A percentile compares a stretch with the other conserved stretches of the same genome.
These are phyloP conservation scores for Pammene fasciana DNA, from an alignment of 2,888 invertebrate genomes.

Conservation along the genomic window DNA sequence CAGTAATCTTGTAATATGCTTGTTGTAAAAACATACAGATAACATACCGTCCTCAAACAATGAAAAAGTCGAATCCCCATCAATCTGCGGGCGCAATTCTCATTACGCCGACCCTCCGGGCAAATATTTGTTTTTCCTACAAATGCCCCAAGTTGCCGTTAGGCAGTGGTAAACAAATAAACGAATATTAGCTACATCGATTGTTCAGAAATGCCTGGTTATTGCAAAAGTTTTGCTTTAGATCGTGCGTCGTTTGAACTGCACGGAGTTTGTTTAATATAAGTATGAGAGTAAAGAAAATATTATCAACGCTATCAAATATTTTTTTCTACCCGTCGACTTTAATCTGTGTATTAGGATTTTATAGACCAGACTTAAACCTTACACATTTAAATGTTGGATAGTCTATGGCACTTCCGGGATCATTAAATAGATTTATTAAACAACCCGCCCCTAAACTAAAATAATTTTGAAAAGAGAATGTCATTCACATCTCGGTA, in stretches of 20 bases:
- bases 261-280: not conserved
- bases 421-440: too few species aligned
- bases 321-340: too few species aligned
- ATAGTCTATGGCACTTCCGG: too few species aligned
- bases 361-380: too few species aligned
- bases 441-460: too few species aligned
- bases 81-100: slow-evolving; percentile 36
- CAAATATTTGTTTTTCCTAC: slow-evolving; percentile 44
- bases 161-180: slow-evolving; percentile 51
- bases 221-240: slow-evolving; percentile 47
- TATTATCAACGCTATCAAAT: too few species aligned
- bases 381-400: too few species aligned
- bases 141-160: slow-evolving; percentile 43
- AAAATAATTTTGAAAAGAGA: too few species aligned
- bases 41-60: slow-evolving; percentile 23
- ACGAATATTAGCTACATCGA: slow-evolving; percentile 50
- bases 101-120: slow-evolving; percentile 40
- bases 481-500: too few species aligned
- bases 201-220: slow-evolving; percentile 46
- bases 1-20: not conserved
- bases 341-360: too few species aligned
- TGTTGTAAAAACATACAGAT: slow-evolving; percentile 20
- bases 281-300: not conserved
- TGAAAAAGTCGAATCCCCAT: slow-evolving; percentile 35
- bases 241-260: slow-evolving; percentile 40